Evolutionary conservation across 2,888 invertebrate species (phyloP), one percentile per base, ranked within the genome.

Genomic region (Electrophaes corylata): DNA sequence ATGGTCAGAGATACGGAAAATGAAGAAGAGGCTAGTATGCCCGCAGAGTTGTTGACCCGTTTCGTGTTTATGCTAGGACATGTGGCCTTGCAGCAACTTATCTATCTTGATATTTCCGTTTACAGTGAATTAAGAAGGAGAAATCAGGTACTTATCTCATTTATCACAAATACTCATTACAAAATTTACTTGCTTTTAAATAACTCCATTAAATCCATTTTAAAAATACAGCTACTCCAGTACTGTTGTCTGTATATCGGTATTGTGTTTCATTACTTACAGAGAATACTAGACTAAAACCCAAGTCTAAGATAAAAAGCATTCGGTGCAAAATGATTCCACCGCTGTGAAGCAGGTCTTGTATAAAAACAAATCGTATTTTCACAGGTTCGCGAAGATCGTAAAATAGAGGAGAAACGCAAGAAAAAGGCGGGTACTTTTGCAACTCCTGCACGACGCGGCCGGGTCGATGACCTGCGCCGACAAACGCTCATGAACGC

Each of bases 61-160:
- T 93, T 94, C 64, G 79, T 94, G 16, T 93, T 92, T 62, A 76
- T 96, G 16, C 83, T 96, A 55, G 98, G 98, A 3, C 96, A 96
- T 61, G 91, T 96, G 61, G 96, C 96, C 0, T 84, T 96, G 55
- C 94, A 95, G 66, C 95, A 97, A 76, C 93, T 97, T 78, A 94
- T 96, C 48, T 95, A 96, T 78, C 92, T 98, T 54, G 98, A 98
- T 73, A 95, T 95, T 23, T 93, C 93, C 65, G 94, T 98, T 3
- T 96, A 97, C 70, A 96, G 95, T 61, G 98, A 98, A 82, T 89
- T 98, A 71, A 77, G 88, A 73, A 93, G 83, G 83, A 88, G 84
- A 61, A 91, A 88, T 72, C 86, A 86, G 89, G 91, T 88, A 70
- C 71, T 23, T 23, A 23, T 23, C 23, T 23, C 8, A 29, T 10